Evolutionary conservation across 2,888 invertebrate species (phyloP), one percentile per base, ranked within the genome.

Genomic region (Campoplex nolae): DNA sequence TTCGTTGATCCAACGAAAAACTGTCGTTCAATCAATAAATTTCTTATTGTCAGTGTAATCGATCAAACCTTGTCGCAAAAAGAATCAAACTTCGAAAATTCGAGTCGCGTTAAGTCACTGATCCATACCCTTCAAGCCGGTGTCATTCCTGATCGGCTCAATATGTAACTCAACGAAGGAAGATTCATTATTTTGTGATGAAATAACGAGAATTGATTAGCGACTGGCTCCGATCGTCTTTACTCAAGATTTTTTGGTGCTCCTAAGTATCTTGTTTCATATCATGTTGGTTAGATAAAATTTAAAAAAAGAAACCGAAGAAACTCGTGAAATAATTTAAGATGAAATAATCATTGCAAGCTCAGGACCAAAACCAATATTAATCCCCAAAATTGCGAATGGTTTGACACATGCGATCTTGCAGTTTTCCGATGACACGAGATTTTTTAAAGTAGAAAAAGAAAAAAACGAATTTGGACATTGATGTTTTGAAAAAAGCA

Each of bases 181-280:
- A 88, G 77, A 87, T 90, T 13, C 86, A 88, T 85, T 88, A 89
- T 89, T 90, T 90, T 89, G 88, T 23, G 23, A 23, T 23, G 86
- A 83, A 88, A 4, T 81, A 88, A 85, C 68, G 68, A 62, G 13
- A 51, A 71, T 38, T 79, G 58, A 85, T 88, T 84, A 74, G 87
- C 87, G 84, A 78, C 81, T 85, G 88, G 87, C 86, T 86, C 87
- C 81, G 75, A 83, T 71, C 81, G 80, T 77, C 67, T 78, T 79
- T 84, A 78, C 87, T 84, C 86, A 75, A 83, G 75, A 84, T 70
- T 48, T 86, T 82, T 67, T 71, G 84, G 86, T 88, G 88, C 85
- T 89, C 87, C 86, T 38, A n/a, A 87, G 90, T 91, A 88, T 89
- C 87, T 82, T 90, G 91, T 90, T 90, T 93, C 92, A 92, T 93